Evolutionary conservation across 2,888 invertebrate species (phyloP).

Genomic region (Scaptomyza reducta): DNA sequence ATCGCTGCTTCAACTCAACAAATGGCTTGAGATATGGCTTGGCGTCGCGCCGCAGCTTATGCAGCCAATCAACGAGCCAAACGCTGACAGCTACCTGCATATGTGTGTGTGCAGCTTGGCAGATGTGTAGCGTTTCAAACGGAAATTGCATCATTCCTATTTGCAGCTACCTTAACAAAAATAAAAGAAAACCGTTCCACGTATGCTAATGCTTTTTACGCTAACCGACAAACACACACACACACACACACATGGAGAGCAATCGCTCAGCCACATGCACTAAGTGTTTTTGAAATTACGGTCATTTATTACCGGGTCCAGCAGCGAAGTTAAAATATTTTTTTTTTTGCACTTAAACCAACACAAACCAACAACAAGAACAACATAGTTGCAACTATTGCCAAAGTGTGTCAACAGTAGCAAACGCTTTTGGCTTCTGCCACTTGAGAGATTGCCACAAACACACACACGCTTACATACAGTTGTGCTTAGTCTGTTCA

Average conservation of each 20-base stretch:
- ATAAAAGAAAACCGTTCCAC: slow-evolving; percentile 17
- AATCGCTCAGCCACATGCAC: slow-evolving; percentile 51
- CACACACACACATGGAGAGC: slow-evolving; percentile 10
- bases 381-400: slow-evolving; percentile 34
- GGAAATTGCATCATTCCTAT: slow-evolving; percentile 70
- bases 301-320: slow-evolving; percentile 69
- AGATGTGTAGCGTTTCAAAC: slow-evolving; percentile 54
- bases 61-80: slow-evolving; percentile 61
- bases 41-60: slow-evolving; percentile 34
- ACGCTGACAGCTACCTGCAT: slow-evolving; percentile 50
- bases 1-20: slow-evolving; percentile 19
- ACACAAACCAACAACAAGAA: neutral
- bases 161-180: slow-evolving; percentile 30
- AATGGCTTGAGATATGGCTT: neutral
- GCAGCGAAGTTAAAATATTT: slow-evolving; percentile 42
- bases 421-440: slow-evolving; percentile 44
- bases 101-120: slow-evolving; percentile 41
- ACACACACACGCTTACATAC: neutral
- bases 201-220: slow-evolving; percentile 50
- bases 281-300: slow-evolving; percentile 76
- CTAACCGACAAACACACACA: slow-evolving; percentile 4
- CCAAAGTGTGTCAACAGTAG: slow-evolving; percentile 69
- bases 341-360: slow-evolving; percentile 26
- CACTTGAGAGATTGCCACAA: slow-evolving; percentile 31
- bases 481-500: slow-evolving; percentile 13